Percentiles rank a stretch among this genome's conserved stretches.
Evolutionary conservation across 2,113 vertebrate genomes (phyloP).

Genomic region (Macrotis lagotis): DNA sequence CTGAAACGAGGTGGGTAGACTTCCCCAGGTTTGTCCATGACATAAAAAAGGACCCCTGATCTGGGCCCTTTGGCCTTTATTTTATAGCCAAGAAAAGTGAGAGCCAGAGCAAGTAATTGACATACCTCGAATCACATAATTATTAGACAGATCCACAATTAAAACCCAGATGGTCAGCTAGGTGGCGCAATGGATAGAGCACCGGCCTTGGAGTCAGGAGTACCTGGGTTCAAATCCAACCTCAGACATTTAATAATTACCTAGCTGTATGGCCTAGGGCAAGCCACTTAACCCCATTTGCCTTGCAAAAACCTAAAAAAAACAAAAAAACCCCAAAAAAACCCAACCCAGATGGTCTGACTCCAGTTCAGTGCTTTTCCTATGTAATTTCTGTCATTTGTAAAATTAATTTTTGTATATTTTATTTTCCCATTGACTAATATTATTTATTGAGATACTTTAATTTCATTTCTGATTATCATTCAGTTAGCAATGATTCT

Average conservation of each 20-base stretch:
- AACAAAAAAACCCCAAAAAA: too few species aligned
- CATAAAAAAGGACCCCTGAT: background rate
- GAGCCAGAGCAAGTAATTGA: background rate
- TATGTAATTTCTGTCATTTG: background rate
- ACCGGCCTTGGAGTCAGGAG: too few species aligned
- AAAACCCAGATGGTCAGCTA: too few species aligned
- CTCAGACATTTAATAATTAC: too few species aligned
- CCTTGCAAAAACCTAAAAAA: too few species aligned
- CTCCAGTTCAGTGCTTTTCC: background rate
- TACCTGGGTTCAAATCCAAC: too few species aligned
- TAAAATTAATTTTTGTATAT: background rate
- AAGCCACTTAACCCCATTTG: too few species aligned
- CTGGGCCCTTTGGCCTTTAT: background rate
- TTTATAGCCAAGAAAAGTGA: background rate
- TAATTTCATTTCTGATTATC: slow-evolving; percentile 35
- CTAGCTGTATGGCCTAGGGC: too few species aligned
- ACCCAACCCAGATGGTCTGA: too few species aligned
- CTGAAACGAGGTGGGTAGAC: background rate
- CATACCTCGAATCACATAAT: slow-evolving; percentile 1
- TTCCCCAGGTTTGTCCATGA: background rate
- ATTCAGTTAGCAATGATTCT: background rate
- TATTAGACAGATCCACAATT: background rate
- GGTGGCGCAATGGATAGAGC: too few species aligned
- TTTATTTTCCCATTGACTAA: background rate
- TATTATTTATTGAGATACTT: background rate